A percentile compares a stretch with the other conserved stretches of the same genome.
Evolutionary conservation across 2,888 invertebrate genomes (phyloP).

Genomic region (Drosophila demipolita): DNA sequence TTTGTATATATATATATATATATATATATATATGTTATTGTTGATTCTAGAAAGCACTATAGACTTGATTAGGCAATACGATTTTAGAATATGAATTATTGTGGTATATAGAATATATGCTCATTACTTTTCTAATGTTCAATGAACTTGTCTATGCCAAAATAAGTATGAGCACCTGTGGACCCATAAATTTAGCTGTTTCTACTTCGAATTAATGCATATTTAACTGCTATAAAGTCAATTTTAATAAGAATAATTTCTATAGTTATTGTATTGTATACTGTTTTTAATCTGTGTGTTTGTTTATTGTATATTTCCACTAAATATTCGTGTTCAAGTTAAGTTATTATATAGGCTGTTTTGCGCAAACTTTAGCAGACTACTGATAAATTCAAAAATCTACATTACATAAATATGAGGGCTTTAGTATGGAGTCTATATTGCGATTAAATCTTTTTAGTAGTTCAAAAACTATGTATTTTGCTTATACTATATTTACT

Average conservation of each 20-base stretch:
- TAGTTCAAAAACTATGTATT: not conserved
- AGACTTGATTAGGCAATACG: constrained; percentile 37
- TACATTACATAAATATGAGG: constrained; percentile 2
- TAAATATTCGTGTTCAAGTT: constrained; percentile 6
- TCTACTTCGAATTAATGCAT: constrained; percentile 24
- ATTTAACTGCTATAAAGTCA: not conserved
- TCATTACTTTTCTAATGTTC: constrained; percentile 37
- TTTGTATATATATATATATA: not conserved
- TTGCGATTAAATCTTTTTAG: not conserved
- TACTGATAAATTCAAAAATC: constrained; percentile 11
- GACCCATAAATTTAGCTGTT: constrained; percentile 65
- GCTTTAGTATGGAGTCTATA: not conserved
- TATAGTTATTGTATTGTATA: constrained; percentile 43
- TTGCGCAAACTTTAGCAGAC: constrained; percentile 29
- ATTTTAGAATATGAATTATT: constrained; percentile 35
- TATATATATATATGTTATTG: constrained; percentile 21
- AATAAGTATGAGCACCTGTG: constrained; percentile 48
- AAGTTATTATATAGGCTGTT: constrained; percentile 27
- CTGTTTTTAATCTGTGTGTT: constrained; percentile 20
- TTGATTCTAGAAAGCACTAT: constrained; percentile 30
- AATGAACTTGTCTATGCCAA: constrained; percentile 25
- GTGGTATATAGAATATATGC: constrained; percentile 16
- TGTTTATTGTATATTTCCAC: constrained; percentile 7
- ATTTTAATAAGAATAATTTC: constrained; percentile 63
- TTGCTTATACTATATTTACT: not conserved